Evolutionary conservation across 2,888 invertebrate genomes (phyloP), one percentile per base, ranked within the genome.

Genomic region (Belgica antarctica): DNA sequence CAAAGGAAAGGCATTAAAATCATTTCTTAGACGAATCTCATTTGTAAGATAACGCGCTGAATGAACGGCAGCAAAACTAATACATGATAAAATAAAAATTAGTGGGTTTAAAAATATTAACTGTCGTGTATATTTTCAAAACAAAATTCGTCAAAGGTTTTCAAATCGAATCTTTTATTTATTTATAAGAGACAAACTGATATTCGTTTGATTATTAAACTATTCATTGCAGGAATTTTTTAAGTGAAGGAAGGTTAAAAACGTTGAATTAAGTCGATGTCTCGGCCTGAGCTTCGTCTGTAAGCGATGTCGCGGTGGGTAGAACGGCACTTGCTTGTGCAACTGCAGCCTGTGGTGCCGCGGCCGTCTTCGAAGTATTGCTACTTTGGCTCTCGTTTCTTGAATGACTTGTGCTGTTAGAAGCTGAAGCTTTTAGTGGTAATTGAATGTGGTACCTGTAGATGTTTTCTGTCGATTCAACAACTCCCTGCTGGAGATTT

Each of bases 391-490:
- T 87, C 71, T 86, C 86, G 34, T 84, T 86, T 72, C 88, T 82
- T 70, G 86, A 87, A 77, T 87, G 88, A 72, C 75, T 73, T 61
- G 75, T 73, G 72, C 71, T 73, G 73, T 59, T 62, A 74, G 15
- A 72, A 71, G 85, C 83, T 1, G 88, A 85, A 0, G 87, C 85
- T 27, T 88, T 84, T 77, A 87, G 82, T 0, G 89, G 88, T 41
- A 85, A 85, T 0, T 87, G 87, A 90, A 92, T 92, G 76, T 92
- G 91, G 80, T 90, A 81, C 80, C 80, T 81, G 82, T 90, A 87
- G 74, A 89, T 88, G 76, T 89, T 89, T 76, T 89, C 88, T 0
- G 92, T 93, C 73, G 89, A 89, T 75, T 89, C 89, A 10, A 92
- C 88, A 62, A 91, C 89, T 59, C 92, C 92, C 82, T 83, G 82